Conservation (phyloP, 2,113 vertebrate genomes). For the Mandrillus leucophaeus region DNA sequence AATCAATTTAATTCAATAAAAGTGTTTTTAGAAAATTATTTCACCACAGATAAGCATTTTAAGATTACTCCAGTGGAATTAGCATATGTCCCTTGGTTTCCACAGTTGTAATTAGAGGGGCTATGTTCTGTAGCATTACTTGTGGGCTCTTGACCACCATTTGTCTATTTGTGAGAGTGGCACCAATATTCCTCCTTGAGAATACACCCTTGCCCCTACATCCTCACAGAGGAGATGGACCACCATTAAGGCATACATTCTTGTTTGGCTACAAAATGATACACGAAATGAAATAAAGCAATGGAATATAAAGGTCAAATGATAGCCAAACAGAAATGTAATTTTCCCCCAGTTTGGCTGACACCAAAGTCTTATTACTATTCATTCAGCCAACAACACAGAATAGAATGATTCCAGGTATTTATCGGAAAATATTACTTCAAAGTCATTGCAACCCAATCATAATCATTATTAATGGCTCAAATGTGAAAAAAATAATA, state of each 20-base stretch:
- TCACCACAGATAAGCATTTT: not conserved
- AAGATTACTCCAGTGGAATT: not conserved
- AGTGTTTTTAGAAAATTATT: slow-evolving; percentile 28
- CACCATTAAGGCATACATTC: not conserved
- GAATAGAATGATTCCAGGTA: not conserved
- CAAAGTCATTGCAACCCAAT: not conserved
- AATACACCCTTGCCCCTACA: not conserved
- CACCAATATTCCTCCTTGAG: not conserved
- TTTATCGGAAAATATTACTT: not conserved
- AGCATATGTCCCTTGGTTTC: not conserved
- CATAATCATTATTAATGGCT: not conserved
- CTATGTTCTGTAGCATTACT: not conserved
- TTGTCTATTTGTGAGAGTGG: not conserved
- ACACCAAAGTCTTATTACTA: not conserved
- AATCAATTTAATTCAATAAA: slow-evolving; percentile 1
- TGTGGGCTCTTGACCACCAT: not conserved
- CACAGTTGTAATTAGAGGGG: not conserved
- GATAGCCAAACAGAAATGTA: not conserved
- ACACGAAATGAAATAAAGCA: too few species aligned
- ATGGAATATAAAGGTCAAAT: not conserved
- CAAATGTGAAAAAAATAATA: not conserved
- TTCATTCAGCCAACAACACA: not conserved
- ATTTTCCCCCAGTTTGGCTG: not conserved
- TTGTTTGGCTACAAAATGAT: not conserved
- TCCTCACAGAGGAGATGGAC: not conserved